Evolutionary conservation across 2,797 vertebrate genomes (phyloP), one percentile per base, ranked within the genome.

Genomic region (Gouania willdenowi): DNA sequence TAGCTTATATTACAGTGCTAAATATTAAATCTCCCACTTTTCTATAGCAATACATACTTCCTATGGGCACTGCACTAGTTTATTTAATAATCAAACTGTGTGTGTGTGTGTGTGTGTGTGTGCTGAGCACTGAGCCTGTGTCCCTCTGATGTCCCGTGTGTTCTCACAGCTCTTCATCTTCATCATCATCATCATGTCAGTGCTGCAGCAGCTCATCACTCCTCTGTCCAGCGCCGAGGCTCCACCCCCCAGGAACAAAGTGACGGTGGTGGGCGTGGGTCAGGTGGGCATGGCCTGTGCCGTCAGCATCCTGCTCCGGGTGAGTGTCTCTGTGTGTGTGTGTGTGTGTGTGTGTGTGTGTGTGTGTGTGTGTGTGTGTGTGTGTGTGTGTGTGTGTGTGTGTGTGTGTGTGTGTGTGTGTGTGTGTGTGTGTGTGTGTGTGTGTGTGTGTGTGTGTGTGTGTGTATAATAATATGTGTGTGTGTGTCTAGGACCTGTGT

Each of bases 251-350:
- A 89, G 77, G 60, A 86, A 83, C 41, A 90, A 91, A 66, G 83
- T 91, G 61, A 87, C 89, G 1, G 80, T 91, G 42, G 86, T 91
- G 27, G 89, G 89, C 1, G 87, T 89, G 59, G 89, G 89, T 9
- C 84, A 89, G 66, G 89, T 91, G n/a, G 89, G 89, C 67, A 91
- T 91, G 89, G 87, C 89, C 35, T 89, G 89, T 69, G 88, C 88
- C 3, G 32, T 90, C 59, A 89, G 87, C 61, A 79, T 90, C 66
- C 66, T 90, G 32, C 79, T 90, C 42, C 79, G 71, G 83, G 89
- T 90, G 80, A 88, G 82, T 71, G 17, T 6, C 26, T 35, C 8
- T 6, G 28, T 32, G 26, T n/a, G 30, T 52, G 37, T 37, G n/a
- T n/a, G n/a, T n/a, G n/a, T n/a, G n/a, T n/a, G n/a, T n/a, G n/a